Percentiles rank a stretch among this genome's conserved stretches.
phyloP scores from a whole-genome alignment of 2,113 vertebrate species.

The Chamaea fasciata region DNA sequence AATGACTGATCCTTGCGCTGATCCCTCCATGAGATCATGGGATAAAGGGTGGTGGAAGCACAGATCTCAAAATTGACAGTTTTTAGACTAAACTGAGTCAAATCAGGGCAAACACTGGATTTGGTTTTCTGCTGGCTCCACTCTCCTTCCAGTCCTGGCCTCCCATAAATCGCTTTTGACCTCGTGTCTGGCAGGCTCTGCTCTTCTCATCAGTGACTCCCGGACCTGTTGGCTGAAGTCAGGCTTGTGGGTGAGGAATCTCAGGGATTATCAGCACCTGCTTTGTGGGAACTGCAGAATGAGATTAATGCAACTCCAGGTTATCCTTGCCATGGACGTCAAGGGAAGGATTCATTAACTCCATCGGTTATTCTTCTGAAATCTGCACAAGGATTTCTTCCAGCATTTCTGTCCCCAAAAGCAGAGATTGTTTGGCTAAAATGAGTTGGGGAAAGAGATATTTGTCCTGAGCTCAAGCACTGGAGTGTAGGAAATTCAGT shows the following conservation, averaged over 20 bases:
- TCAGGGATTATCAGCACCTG: background rate
- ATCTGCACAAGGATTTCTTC: background rate
- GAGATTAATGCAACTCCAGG: background rate
- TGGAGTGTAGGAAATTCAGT: background rate
- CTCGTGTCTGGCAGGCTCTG: background rate
- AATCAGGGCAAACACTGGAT: background rate
- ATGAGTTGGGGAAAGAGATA: background rate
- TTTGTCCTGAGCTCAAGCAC: background rate
- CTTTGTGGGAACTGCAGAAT: rapidly evolving
- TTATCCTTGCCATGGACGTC: background rate
- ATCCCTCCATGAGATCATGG: background rate
- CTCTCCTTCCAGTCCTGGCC: background rate
- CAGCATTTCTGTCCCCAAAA: background rate
- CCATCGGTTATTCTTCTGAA: background rate
- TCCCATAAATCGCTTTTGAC: background rate
- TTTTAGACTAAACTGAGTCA: background rate
- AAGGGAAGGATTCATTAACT: background rate
- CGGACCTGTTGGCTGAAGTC: background rate
- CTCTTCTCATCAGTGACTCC: background rate
- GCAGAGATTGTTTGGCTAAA: background rate
- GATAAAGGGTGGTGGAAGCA: background rate
- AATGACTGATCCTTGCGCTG: background rate
- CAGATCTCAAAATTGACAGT: background rate
- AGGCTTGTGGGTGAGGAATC: background rate
- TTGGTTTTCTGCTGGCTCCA: background rate